Conservation (phyloP, 2,113 vertebrate genomes). For the Zeus faber region DNA sequence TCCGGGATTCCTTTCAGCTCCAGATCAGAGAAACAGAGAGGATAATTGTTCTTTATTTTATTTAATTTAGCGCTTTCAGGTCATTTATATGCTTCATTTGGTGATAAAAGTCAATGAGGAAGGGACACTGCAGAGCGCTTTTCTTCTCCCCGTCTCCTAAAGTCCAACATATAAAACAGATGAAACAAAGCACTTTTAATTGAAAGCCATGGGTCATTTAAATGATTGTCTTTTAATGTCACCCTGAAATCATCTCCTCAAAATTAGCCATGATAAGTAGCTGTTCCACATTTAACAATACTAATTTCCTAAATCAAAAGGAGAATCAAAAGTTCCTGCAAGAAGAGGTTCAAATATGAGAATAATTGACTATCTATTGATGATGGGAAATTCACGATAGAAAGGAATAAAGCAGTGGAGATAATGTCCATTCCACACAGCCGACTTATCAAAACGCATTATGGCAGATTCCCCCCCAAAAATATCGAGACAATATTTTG, state of each 20-base stretch:
- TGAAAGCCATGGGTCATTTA: constrained; percentile 76
- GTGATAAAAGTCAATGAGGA: constrained; percentile 84
- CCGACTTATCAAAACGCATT: constrained; percentile 26
- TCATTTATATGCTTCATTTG: constrained; percentile 94
- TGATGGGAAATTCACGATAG: not conserved
- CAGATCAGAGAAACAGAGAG: constrained; percentile 81
- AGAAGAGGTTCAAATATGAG: constrained; percentile 14
- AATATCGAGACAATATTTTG: constrained; percentile 37
- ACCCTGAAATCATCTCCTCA: constrained; percentile 57
- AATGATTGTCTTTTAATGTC: constrained; percentile 69
- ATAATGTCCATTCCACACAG: not conserved
- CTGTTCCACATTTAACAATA: constrained; percentile 45
- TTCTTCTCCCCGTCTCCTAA: constrained; percentile 67
- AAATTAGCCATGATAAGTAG: constrained; percentile 58
- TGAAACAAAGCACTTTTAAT: constrained; percentile 69
- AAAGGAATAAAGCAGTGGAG: not conserved
- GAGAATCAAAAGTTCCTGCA: not conserved
- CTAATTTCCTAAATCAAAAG: constrained; percentile 51
- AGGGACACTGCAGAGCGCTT: constrained; percentile 58
- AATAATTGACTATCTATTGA: not conserved
- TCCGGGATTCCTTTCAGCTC: constrained; percentile 79
- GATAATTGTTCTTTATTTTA: constrained; percentile 89
- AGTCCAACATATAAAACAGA: constrained; percentile 55
- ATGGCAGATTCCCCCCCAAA: constrained; percentile 40
- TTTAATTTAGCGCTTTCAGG: constrained; percentile 87